Conservation (phyloP, 2,113 vertebrate genomes). For the Anarrhichthys ocellatus region DNA sequence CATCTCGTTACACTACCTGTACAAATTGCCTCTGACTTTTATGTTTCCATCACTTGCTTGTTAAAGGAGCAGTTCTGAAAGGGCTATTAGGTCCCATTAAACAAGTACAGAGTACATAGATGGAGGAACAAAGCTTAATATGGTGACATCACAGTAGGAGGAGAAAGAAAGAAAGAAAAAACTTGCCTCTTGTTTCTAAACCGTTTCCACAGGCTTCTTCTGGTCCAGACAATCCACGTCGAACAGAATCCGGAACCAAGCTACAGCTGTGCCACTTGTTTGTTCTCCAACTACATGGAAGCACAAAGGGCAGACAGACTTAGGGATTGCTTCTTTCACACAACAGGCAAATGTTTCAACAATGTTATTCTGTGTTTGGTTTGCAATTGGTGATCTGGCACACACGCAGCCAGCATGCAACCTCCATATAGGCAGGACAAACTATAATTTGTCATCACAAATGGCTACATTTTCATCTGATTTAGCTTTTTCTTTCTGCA, state of each 20-base stretch:
- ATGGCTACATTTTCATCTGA: background rate
- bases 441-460: background rate
- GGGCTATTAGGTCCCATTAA: slow-evolving; percentile 61
- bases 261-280: slow-evolving; percentile 91
- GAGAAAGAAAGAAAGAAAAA: background rate
- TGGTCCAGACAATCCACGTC: slow-evolving; percentile 79
- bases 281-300: slow-evolving; percentile 88
- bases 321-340: background rate
- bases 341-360: background rate
- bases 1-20: slow-evolving; percentile 34
- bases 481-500: background rate
- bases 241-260: slow-evolving; percentile 88
- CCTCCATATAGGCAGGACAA: background rate
- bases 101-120: slow-evolving; percentile 20
- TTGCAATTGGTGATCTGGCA: background rate
- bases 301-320: slow-evolving; percentile 3
- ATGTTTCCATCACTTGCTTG: slow-evolving; percentile 53
- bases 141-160: slow-evolving; percentile 9
- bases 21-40: slow-evolving; percentile 58
- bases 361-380: background rate
- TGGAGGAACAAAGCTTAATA: slow-evolving; percentile 19
- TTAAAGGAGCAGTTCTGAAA: slow-evolving; percentile 53
- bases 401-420: background rate
- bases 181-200: slow-evolving; percentile 92
- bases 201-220: slow-evolving; percentile 90